Conservation (phyloP, 2,113 vertebrate genomes). For the Oreochromis spilurus region DNA sequence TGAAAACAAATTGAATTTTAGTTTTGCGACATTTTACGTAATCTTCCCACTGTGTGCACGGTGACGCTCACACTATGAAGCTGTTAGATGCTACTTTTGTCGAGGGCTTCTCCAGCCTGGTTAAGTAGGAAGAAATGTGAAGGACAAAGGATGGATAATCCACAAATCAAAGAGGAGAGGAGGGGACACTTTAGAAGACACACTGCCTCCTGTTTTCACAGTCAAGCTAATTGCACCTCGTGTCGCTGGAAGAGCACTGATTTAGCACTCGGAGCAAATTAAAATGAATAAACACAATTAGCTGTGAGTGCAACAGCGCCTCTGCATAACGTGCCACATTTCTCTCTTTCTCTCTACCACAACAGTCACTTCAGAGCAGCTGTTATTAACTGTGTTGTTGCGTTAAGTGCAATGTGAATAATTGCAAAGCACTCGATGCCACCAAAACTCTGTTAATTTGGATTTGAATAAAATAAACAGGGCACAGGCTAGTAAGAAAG, state of each 20-base stretch:
- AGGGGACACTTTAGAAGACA: constrained; percentile 46
- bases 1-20: neutral
- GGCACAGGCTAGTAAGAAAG: neutral
- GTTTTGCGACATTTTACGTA: neutral
- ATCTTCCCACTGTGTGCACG: neutral
- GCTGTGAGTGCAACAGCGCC: constrained; percentile 51
- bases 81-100: neutral
- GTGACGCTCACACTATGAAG: neutral
- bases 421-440: constrained; percentile 62
- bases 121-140: constrained; percentile 10
- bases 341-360: constrained; percentile 34
- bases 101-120: neutral
- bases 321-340: constrained; percentile 20
- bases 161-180: constrained; percentile 27
- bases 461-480: constrained; percentile 38
- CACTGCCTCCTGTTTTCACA: constrained; percentile 51
- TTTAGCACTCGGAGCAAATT: constrained; percentile 76
- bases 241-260: constrained; percentile 64
- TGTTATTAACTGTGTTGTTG: constrained; percentile 55
- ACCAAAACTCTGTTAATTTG: constrained; percentile 59
- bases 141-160: constrained; percentile 14
- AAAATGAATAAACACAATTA: constrained; percentile 79
- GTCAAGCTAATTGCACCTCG: constrained; percentile 64
- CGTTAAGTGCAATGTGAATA: constrained; percentile 61
- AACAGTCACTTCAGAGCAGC: constrained; percentile 45